Evolutionary conservation across 2,888 invertebrate species (phyloP), one percentile per base, ranked within the genome.

Genomic region (Ennomos quercinarius): DNA sequence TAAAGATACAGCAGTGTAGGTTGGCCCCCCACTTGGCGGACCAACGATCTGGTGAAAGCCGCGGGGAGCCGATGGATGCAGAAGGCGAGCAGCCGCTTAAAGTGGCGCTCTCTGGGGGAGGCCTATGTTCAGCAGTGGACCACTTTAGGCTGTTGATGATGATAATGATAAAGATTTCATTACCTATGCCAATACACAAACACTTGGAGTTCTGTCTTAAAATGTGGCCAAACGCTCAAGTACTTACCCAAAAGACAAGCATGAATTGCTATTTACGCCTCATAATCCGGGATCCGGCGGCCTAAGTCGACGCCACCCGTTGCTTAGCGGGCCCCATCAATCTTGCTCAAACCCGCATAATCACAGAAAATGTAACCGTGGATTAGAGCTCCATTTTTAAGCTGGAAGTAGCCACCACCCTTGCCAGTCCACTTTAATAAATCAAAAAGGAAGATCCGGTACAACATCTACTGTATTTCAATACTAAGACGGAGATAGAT

Each of bases 341-440:
- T 91, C 91, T 91, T 88, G 83, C 86, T 90, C 89, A 88, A 80
- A 75, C 85, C 87, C 87, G 85, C 78, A 87, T 90, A 87, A 90
- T 88, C 89, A 87, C 83, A 82, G 84, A 84, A 85, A 87, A 87
- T 81, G 83, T 81, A 80, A 84, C 77, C 80, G 72, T 63, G 82
- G 88, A 86, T 89, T 88, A 87, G 80, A 79, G 82, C 83, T 79
- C 78, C 74, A 81, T 86, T 89, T 89, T 89, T 86, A 86, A 86
- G 75, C 79, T 59, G 52, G 27, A 55, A 58, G 50, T 57, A 55
- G 52, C 59, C 59, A 57, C 50, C 42, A 27, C 54, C 54, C 48
- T 35, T 53, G 42, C 48, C 48, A 58, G 40, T 59, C 36, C 44
- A 49, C 49, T 53, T 49, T 49, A 47, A 49, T 59, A 59, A 59